phyloP scores from a whole-genome alignment of 2,113 vertebrate species.

The Sinocyclocheilus anophthalmus region DNA sequence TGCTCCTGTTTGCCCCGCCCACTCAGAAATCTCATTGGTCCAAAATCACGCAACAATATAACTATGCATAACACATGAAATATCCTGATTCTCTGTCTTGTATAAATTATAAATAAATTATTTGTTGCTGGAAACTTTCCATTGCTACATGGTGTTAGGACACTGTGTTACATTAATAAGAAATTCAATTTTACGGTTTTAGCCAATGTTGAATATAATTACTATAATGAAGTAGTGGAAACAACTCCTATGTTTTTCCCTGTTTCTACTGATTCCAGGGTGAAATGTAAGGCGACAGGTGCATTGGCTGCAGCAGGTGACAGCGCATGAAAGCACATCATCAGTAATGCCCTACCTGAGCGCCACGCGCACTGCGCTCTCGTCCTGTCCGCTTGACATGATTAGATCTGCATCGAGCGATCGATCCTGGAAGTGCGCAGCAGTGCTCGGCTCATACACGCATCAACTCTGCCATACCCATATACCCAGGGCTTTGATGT shows the following conservation, averaged over 20 bases:
- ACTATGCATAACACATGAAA: neutral
- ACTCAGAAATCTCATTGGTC: neutral
- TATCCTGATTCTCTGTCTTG: neutral
- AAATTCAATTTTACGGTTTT: neutral
- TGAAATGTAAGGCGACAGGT: neutral
- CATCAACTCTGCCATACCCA: constrained; percentile 44
- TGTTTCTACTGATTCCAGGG: neutral
- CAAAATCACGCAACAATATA: neutral
- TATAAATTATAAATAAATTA: neutral
- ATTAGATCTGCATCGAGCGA: constrained; percentile 40
- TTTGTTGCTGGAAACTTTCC: neutral
- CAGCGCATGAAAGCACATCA: neutral
- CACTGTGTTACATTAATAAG: neutral
- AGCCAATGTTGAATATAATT: neutral
- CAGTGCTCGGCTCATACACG: constrained; percentile 46
- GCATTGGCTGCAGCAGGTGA: neutral
- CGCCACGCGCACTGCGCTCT: constrained; percentile 91
- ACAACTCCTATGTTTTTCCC: neutral
- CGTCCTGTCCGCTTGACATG: constrained; percentile 86
- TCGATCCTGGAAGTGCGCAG: neutral
- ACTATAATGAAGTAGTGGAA: neutral
- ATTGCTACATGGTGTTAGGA: neutral
- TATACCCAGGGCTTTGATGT: neutral
- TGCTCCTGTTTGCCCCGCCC: neutral
- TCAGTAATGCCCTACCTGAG: constrained; percentile 80